A percentile compares a stretch with the other conserved stretches of the same genome.
These are phyloP conservation scores for Pygoscelis antarcticus DNA, from an alignment of 2,113 vertebrate species.

Conservation along the genomic window DNA sequence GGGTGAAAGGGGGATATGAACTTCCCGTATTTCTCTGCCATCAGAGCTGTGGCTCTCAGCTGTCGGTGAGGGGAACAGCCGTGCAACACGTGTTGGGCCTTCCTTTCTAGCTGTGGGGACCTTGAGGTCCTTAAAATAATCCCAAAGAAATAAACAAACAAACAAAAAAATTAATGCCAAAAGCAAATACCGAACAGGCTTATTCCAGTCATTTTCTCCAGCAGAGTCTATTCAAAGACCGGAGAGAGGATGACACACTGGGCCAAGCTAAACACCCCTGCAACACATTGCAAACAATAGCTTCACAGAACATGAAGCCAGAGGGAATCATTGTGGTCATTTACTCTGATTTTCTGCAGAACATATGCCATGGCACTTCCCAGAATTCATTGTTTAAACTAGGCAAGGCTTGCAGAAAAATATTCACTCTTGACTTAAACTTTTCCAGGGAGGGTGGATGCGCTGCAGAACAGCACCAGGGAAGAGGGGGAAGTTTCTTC, in stretches of 20 bases:
- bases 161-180: conserved; percentile 17
- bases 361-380: conserved; percentile 47
- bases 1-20: neutral
- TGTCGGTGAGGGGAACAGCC: neutral
- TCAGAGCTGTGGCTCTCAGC: neutral
- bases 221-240: conserved; percentile 39
- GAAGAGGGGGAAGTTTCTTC: neutral
- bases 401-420: neutral
- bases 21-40: neutral
- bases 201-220: conserved; percentile 42
- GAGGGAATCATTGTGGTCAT: conserved; percentile 65
- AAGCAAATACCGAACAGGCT: conserved; percentile 56
- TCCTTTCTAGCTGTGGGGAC: neutral
- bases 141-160: conserved; percentile 60
- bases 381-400: conserved; percentile 41
- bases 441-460: conserved; percentile 19
- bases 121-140: conserved; percentile 59
- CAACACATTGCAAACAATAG: conserved; percentile 61
- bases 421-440: neutral
- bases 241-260: conserved; percentile 43
- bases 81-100: neutral
- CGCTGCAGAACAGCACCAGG: neutral
- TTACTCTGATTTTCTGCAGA: conserved; percentile 39
- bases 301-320: conserved; percentile 50
- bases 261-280: conserved; percentile 66